Conservation (phyloP, 2,113 vertebrate genomes). For the Albula goreensis region DNA sequence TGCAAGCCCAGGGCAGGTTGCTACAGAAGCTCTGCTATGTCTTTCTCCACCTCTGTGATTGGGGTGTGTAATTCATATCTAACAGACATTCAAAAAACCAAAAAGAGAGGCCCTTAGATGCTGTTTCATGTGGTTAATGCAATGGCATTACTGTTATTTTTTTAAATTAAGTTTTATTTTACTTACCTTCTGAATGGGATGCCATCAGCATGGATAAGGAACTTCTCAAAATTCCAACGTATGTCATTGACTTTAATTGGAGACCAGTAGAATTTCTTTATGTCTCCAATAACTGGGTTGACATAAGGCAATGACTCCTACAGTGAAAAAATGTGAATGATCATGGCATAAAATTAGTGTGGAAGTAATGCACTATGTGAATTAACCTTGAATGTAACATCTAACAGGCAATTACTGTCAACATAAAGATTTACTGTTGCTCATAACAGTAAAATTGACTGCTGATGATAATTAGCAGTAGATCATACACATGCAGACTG, state of each 20-base stretch:
- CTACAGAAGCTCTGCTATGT: constrained; percentile 63
- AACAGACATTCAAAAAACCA: constrained; percentile 21
- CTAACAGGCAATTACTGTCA: neutral
- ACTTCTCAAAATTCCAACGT: constrained; percentile 79
- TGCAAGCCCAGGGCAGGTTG: constrained; percentile 13
- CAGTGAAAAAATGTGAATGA: constrained; percentile 24
- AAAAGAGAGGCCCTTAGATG: constrained; percentile 3
- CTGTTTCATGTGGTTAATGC: neutral
- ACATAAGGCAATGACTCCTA: constrained; percentile 70
- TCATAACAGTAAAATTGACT: constrained; percentile 6
- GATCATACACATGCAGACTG: neutral
- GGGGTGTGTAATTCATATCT: constrained; percentile 71
- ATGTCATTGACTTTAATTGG: constrained; percentile 73
- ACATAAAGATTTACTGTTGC: neutral
- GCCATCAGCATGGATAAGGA: constrained; percentile 68
- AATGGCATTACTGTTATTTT: neutral
- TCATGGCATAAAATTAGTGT: neutral
- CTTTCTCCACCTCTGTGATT: constrained; percentile 62
- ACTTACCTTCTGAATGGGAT: constrained; percentile 66
- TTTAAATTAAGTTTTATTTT: neutral
- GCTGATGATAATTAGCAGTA: constrained; percentile 3
- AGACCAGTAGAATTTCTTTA: constrained; percentile 72
- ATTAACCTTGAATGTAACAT: neutral
- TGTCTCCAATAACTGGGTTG: constrained; percentile 72
- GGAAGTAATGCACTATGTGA: neutral